Percentiles rank a stretch among this genome's conserved stretches.
Conservation (phyloP, 1,140 invertebrate genomes). For the Conus betulinus region DNA sequence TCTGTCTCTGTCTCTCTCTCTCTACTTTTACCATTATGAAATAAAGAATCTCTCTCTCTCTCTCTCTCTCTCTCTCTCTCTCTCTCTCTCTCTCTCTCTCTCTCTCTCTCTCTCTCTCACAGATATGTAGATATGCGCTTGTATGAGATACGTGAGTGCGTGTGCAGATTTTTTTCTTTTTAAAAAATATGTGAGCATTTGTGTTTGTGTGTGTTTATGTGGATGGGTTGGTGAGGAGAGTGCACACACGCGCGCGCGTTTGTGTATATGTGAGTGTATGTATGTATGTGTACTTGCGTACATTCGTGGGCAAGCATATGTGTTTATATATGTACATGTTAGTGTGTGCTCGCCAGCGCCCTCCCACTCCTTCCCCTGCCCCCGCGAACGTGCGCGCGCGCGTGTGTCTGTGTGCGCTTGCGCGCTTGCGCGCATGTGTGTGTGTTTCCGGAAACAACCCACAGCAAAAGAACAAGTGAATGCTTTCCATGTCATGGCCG, state of each 20-base stretch:
- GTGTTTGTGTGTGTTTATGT: slow-evolving; percentile 1
- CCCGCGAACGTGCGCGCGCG: neutral
- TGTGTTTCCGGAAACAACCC: neutral
- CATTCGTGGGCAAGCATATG: neutral
- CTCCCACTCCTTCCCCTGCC: no score
- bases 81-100: no score
- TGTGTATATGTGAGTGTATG: neutral
- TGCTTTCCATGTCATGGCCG: no score
- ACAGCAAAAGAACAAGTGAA: no score
- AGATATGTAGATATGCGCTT: neutral
- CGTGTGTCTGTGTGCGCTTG: neutral
- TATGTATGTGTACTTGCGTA: neutral
- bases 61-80: no score
- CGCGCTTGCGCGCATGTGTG: neutral
- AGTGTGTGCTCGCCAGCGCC: neutral
- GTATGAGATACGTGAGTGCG: neutral
- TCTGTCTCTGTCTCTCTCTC: no score
- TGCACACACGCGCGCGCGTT: neutral
- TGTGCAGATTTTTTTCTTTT: neutral
- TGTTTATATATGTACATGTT: neutral
- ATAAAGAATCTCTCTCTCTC: no score
- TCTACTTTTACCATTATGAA: no score
- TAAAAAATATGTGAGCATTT: neutral
- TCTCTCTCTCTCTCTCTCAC: no score
- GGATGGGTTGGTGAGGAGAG: neutral